Conservation (phyloP, 1,140 invertebrate species). For the Aphis craccivora region DNA sequence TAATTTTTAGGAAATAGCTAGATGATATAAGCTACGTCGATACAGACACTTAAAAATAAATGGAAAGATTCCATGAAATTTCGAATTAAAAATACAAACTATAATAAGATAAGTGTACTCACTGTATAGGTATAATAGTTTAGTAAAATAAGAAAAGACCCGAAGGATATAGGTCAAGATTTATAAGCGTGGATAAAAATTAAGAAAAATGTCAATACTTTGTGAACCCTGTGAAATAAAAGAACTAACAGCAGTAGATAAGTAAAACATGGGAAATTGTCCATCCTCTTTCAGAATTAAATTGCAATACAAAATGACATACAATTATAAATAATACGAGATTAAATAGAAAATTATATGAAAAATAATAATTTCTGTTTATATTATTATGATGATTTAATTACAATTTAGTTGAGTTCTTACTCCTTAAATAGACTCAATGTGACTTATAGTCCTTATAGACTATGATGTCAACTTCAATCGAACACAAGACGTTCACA, state of each 20-base stretch:
- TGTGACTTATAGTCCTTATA: neutral
- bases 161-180: conserved; percentile 2
- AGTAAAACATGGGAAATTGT: neutral
- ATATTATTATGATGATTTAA: neutral
- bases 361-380: neutral
- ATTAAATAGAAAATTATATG: neutral
- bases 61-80: neutral
- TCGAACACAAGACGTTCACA: neutral
- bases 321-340: neutral
- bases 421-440: no score
- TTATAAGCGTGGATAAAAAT: neutral
- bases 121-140: neutral
- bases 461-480: neutral
- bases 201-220: conserved; percentile 24
- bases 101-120: neutral
- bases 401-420: neutral
- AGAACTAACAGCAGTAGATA: neutral
- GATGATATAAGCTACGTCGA: neutral
- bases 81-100: neutral
- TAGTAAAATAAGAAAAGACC: conserved; percentile 4
- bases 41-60: neutral
- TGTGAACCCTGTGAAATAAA: neutral
- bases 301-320: neutral
- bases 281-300: neutral
- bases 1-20: neutral